phyloP scores from a whole-genome alignment of 2,797 vertebrate genomes.

The Natrix natrix region DNA sequence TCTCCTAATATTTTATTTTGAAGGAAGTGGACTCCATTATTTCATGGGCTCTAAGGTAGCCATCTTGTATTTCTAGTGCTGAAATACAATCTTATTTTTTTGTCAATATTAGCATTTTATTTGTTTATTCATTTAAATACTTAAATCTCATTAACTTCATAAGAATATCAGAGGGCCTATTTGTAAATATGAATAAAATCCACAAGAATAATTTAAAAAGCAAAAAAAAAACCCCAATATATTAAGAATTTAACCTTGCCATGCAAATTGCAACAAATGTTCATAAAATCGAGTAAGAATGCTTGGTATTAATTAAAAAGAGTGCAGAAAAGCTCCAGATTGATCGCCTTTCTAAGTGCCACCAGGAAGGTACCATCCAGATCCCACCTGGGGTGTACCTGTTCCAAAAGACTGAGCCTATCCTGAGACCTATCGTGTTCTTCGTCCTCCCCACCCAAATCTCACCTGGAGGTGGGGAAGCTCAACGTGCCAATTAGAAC shows the following conservation, averaged over 20 bases:
- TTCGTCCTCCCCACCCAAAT: neutral
- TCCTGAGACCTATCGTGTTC: neutral
- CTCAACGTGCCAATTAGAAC: neutral
- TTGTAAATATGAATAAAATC: neutral
- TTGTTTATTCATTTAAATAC: neutral
- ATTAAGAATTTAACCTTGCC: neutral
- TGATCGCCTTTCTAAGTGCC: neutral
- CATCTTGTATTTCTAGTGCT: neutral
- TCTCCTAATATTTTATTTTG: neutral
- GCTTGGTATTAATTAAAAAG: neutral
- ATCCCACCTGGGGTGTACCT: neutral
- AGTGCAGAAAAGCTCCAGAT: neutral
- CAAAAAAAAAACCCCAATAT: neutral
- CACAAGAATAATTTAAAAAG: neutral
- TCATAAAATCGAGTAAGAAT: neutral
- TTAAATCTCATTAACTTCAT: neutral
- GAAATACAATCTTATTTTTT: neutral
- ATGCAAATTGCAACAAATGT: neutral
- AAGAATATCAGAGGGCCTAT: neutral
- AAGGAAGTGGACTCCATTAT: neutral
- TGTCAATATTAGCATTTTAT: neutral
- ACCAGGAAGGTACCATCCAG: neutral
- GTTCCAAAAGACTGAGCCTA: neutral
- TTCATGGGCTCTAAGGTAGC: neutral
- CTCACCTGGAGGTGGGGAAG: neutral